phyloP scores from a whole-genome alignment of 2,797 vertebrate species.

The Enteromius viviparus region DNA sequence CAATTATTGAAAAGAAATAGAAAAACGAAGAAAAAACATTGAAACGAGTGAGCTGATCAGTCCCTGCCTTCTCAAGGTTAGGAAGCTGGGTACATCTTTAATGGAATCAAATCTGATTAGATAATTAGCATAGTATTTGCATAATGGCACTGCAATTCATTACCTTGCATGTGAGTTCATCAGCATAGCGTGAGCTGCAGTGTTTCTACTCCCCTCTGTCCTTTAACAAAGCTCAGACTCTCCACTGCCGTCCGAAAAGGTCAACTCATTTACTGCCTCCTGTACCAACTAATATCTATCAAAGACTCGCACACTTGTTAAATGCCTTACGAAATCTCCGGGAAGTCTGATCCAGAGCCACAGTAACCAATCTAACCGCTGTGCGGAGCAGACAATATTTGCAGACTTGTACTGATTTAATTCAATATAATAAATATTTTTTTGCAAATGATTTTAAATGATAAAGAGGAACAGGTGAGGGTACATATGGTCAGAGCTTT shows the following conservation, averaged over 20 bases:
- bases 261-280: conserved; percentile 39
- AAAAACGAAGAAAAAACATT: no score
- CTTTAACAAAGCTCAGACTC: conserved; percentile 40
- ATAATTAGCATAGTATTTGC: conserved; percentile 74
- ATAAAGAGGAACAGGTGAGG: neutral
- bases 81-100: conserved; percentile 64
- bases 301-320: conserved; percentile 5
- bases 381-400: conserved; percentile 3
- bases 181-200: conserved; percentile 49
- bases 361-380: conserved; percentile 4
- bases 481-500: neutral
- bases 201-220: conserved; percentile 42
- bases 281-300: conserved; percentile 48
- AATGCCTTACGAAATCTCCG: conserved; percentile 32
- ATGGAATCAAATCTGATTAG: conserved; percentile 75
- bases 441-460: neutral
- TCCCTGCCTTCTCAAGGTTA: conserved; percentile 73
- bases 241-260: conserved; percentile 36
- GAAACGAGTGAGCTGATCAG: conserved; percentile 63
- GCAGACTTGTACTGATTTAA: neutral
- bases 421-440: neutral
- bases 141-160: conserved; percentile 73
- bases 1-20: neutral
- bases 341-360: conserved; percentile 26
- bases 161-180: conserved; percentile 70